Base-by-base conservation (phyloP, 1,140 invertebrate genomes). In the Sycobia sp. region DNA sequence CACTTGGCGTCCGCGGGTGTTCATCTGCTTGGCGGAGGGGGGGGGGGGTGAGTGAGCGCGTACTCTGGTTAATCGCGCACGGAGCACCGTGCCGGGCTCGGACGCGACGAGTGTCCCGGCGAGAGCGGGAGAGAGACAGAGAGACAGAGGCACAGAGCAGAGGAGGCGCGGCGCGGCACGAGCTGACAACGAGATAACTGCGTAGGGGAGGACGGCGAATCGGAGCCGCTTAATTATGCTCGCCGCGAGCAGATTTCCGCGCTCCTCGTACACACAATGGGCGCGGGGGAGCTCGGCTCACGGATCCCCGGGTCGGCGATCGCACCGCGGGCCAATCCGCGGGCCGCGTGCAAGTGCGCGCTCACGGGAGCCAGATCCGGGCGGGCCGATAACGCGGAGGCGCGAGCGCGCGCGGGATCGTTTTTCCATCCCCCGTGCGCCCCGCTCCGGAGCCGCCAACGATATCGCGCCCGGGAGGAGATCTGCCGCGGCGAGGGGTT, bases 41-140 rank as follows among this genome's bases (percentile, higher is more conserved):
- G 29, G 47, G 64, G 66, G 69, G 53, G 50, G 41, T 16, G 47
- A 61, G 63, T 66, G 67, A 57, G 53, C 67, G 58, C 53, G 55
- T 69, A 73, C 66, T 69, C 73, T 68, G 68, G 73, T 76, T 78
- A 75, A 78, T 78, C 72, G 71, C 73, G 76, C 71, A 74, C 67
- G 67, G 67, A 34, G 46, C 58, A 61, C 57, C 38, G 49, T 62
- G 60, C 56, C 73, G 71, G 69, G 63, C 68, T 71, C 64, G 68
- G 66, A 49, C 66, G 46, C 62, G 74, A 76, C 76, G 50, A 60
- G 65, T 74, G 75, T 78, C 74, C 39, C 46, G 39, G 5, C 22
- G 72, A 2, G 9, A 55, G 69, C 34, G 23, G 20, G 39, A 41
- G 57, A 49, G 23, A 34, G 57, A 67, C 57, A 44, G 50, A 63